Evolutionary conservation across 2,113 vertebrate genomes (phyloP).

Genomic region (Elephantulus edwardii): DNA sequence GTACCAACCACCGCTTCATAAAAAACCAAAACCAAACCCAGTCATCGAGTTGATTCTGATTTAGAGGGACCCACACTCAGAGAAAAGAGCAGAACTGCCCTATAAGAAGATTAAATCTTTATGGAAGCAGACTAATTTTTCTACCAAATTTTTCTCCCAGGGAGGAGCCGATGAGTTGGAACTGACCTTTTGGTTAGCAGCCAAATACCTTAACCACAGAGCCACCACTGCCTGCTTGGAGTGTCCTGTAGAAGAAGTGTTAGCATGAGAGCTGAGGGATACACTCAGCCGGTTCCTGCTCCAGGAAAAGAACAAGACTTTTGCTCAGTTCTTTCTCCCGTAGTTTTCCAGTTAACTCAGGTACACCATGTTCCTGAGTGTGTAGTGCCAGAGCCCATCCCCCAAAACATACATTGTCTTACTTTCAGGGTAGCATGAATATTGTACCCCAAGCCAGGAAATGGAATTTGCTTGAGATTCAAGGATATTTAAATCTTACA

Average conservation of each 20-base stretch:
- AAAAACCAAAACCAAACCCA: too few species aligned
- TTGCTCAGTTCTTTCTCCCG: neutral
- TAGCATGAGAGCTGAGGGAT: rapidly evolving
- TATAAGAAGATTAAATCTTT: too few species aligned
- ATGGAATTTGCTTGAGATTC: conserved; percentile 1
- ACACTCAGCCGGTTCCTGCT: neutral
- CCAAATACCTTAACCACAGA: too few species aligned
- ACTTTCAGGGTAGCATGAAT: neutral
- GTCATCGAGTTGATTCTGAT: too few species aligned
- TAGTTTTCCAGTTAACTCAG: neutral
- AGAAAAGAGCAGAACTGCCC: too few species aligned
- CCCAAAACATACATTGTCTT: neutral
- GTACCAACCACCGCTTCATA: too few species aligned
- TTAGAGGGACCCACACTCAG: too few species aligned
- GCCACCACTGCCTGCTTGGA: too few species aligned
- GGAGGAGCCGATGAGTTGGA: too few species aligned
- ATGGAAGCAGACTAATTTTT: too few species aligned
- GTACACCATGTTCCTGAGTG: neutral
- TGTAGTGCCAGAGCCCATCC: neutral
- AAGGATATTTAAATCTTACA: conserved; percentile 22
- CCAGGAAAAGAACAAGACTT: neutral
- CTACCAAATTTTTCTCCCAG: too few species aligned
- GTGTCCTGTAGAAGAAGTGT: neutral
- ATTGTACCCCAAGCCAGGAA: neutral
- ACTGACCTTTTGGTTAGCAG: too few species aligned